A percentile compares a stretch with the other conserved stretches of the same genome.
Conservation (phyloP, 2,888 invertebrate species). For the Aelia acuminata region DNA sequence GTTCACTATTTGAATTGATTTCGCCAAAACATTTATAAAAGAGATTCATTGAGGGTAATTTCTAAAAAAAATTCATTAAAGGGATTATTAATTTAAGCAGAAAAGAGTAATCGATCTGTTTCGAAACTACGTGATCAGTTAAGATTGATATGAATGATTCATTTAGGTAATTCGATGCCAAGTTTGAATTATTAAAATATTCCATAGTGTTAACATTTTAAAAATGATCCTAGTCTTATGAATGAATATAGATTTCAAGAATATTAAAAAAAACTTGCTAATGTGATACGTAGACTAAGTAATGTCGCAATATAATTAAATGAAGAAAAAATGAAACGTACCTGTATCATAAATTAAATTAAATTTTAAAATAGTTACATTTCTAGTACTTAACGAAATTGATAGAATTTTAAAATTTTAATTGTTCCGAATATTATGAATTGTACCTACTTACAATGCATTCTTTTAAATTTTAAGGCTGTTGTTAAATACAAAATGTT, state of each 20-base stretch:
- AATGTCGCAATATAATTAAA: background rate
- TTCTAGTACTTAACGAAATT: constrained; percentile 27
- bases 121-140: background rate
- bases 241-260: background rate
- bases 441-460: background rate
- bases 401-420: constrained; percentile 1
- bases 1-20: background rate
- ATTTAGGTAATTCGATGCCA: background rate
- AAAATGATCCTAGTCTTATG: constrained; percentile 16
- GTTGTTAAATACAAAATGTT: background rate
- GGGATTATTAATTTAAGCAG: background rate
- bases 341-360: constrained; percentile 39
- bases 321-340: background rate
- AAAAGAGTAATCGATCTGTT: background rate
- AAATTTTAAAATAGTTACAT: constrained; percentile 43
- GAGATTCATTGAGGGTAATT: background rate
- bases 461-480: constrained; percentile 14
- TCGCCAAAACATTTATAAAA: background rate
- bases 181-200: constrained; percentile 2
- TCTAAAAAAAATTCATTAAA: background rate
- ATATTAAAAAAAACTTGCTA: constrained; percentile 4
- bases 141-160: background rate
- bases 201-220: constrained; percentile 1
- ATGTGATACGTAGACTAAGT: constrained; percentile 40
- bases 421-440: background rate